Conservation (phyloP, 2,113 vertebrate genomes). For the Pao palembangensis region DNA sequence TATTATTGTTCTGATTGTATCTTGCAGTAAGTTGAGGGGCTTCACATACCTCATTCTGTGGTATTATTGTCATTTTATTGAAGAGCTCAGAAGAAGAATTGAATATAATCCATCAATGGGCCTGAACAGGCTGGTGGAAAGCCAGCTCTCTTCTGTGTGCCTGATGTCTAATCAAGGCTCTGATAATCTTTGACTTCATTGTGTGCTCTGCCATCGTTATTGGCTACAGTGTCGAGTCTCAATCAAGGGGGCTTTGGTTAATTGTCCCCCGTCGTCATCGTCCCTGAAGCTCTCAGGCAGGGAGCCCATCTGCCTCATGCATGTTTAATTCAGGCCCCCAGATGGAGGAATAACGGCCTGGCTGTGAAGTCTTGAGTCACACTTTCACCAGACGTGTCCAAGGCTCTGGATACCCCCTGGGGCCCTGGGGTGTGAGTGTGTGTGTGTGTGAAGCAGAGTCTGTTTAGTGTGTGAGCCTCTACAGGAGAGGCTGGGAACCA, state of each 20-base stretch:
- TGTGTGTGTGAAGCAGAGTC: no score
- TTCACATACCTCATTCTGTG: no score
- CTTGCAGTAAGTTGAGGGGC: no score
- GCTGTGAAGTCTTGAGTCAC: constrained; percentile 52
- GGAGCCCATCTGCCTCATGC: constrained; percentile 53
- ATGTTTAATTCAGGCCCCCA: constrained; percentile 67
- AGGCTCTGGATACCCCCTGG: constrained; percentile 22
- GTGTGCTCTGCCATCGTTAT: constrained; percentile 41
- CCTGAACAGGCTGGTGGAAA: no score
- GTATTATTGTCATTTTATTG: no score
- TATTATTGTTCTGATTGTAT: no score
- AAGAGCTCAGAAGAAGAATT: no score
- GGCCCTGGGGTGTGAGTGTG: constrained; percentile 2
- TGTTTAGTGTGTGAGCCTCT: no score
- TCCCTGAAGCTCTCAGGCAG: constrained; percentile 43
- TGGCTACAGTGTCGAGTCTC: constrained; percentile 49
- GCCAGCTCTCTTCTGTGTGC: not conserved
- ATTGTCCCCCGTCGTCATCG: constrained; percentile 50
- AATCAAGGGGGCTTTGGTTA: constrained; percentile 51
- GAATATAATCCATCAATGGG: no score
- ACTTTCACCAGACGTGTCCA: constrained; percentile 46
- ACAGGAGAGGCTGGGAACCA: no score
- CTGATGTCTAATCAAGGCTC: constrained; percentile 31
- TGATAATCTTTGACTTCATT: constrained; percentile 29
- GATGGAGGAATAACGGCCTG: constrained; percentile 60